These are phyloP conservation scores for Drosophila nr. perissopoda DNA, from an alignment of 2,888 invertebrate species.

Conservation along the genomic window DNA sequence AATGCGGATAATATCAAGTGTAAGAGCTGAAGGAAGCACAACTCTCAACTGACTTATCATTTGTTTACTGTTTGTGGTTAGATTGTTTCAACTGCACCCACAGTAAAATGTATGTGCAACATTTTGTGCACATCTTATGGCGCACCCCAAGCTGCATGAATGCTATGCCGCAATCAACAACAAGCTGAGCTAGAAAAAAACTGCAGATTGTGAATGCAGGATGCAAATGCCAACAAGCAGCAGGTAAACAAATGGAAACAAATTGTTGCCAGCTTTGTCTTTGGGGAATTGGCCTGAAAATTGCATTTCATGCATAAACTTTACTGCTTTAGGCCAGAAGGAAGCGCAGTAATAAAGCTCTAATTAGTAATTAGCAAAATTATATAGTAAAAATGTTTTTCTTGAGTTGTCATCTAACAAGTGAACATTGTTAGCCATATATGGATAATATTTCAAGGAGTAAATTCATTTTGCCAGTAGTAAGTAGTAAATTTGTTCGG, in stretches of 20 bases:
- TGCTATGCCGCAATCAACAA: constrained; percentile 14
- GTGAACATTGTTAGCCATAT: not conserved
- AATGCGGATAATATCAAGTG: constrained; percentile 70
- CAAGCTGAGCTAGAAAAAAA: not conserved
- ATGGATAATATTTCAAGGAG: not conserved
- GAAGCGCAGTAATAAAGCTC: not conserved
- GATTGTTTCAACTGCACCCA: not conserved
- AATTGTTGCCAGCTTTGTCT: constrained; percentile 11
- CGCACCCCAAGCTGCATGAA: constrained; percentile 31
- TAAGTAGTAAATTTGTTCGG: not conserved
- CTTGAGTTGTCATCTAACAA: not conserved
- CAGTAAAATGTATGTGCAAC: not conserved
- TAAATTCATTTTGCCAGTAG: too few relatives aligned
- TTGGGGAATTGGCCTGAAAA: constrained; percentile 18
- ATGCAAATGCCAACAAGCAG: not conserved
- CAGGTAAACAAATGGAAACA: constrained; percentile 2
- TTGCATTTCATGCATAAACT: constrained; percentile 4
- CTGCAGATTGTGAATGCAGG: constrained; percentile 15
- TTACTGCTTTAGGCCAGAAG: not conserved
- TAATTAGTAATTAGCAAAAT: not conserved
- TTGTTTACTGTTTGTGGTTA: constrained; percentile 40
- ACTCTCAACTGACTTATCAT: constrained; percentile 34
- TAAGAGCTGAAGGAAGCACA: constrained; percentile 22
- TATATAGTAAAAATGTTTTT: not conserved
- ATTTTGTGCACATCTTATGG: not conserved